These are phyloP conservation scores for Capromys pilorides DNA, from an alignment of 2,797 vertebrate genomes.

Conservation along the genomic window DNA sequence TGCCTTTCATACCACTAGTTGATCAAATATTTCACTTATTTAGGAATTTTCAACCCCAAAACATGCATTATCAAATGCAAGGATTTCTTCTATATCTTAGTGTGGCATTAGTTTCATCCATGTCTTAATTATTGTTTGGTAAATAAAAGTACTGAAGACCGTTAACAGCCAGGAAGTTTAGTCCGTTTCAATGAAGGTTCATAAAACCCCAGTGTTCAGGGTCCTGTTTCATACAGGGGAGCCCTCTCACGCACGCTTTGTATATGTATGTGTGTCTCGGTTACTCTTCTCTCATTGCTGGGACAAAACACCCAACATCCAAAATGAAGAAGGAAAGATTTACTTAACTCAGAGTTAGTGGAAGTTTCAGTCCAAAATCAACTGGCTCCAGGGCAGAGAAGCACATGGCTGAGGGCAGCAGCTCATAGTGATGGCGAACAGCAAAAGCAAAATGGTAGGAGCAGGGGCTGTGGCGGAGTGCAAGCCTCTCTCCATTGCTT, in stretches of 20 bases:
- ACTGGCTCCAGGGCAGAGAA: no score
- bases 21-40: constrained; percentile 22
- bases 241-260: not conserved
- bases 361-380: no score
- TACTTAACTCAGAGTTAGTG: no score
- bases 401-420: no score
- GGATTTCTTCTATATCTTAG: not conserved
- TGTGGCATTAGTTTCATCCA: not conserved
- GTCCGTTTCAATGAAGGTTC: not conserved
- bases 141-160: constrained; percentile 29
- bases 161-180: not conserved
- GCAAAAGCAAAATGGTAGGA: no score
- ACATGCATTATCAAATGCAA: not conserved
- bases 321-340: no score
- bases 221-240: not conserved
- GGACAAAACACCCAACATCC: no score
- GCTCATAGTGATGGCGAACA: no score
- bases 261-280: not conserved
- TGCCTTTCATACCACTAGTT: not conserved
- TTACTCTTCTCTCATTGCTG: no score
- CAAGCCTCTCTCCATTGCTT: no score
- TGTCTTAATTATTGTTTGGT: constrained; percentile 22
- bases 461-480: no score
- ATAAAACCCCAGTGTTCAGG: not conserved
- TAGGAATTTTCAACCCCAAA: not conserved